Evolutionary conservation across 2,797 vertebrate genomes (phyloP).

Genomic region (Pseudomugil gertrudae): DNA sequence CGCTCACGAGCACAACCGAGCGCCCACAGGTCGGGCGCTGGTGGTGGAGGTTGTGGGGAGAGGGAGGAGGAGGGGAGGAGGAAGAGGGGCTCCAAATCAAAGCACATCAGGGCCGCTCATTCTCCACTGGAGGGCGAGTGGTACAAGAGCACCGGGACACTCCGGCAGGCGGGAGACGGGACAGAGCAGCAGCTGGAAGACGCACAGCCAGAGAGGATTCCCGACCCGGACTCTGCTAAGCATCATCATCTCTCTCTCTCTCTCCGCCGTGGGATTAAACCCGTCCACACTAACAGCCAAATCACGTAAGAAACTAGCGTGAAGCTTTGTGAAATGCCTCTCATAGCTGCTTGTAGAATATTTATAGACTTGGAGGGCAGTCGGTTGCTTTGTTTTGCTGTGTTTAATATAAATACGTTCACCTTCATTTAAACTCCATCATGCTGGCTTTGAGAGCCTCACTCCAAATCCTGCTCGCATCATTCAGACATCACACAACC

Average conservation of each 20-base stretch:
- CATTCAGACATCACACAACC: slow-evolving; percentile 57
- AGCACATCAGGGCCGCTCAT: slow-evolving; percentile 64
- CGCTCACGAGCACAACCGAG: neutral
- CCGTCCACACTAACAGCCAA: slow-evolving; percentile 29
- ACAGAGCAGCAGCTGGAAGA: slow-evolving; percentile 62
- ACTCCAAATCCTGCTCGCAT: slow-evolving; percentile 58
- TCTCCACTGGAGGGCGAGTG: slow-evolving; percentile 83
- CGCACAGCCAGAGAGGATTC: slow-evolving; percentile 40
- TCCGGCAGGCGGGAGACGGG: slow-evolving; percentile 62
- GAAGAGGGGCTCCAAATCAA: slow-evolving; percentile 65
- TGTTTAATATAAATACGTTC: neutral
- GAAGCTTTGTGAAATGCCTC: slow-evolving; percentile 1
- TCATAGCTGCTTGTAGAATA: neutral
- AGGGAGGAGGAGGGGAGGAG: neutral
- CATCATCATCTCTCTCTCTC: slow-evolving; percentile 38
- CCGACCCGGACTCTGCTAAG: slow-evolving; percentile 62
- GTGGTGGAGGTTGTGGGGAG: slow-evolving; percentile 6
- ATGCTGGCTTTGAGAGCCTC: slow-evolving; percentile 30
- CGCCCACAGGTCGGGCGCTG: slow-evolving; percentile 40
- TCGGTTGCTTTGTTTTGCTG: slow-evolving; percentile 4
- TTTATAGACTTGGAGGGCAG: slow-evolving; percentile 3
- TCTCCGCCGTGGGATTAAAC: slow-evolving; percentile 70
- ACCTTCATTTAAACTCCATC: slow-evolving; percentile 52
- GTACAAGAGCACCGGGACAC: slow-evolving; percentile 69
- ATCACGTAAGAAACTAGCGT: slow-evolving; percentile 69